Evolutionary conservation across 2,797 vertebrate genomes (phyloP), one percentile per base, ranked within the genome.

Genomic region (Tokudaia muenninki): DNA sequence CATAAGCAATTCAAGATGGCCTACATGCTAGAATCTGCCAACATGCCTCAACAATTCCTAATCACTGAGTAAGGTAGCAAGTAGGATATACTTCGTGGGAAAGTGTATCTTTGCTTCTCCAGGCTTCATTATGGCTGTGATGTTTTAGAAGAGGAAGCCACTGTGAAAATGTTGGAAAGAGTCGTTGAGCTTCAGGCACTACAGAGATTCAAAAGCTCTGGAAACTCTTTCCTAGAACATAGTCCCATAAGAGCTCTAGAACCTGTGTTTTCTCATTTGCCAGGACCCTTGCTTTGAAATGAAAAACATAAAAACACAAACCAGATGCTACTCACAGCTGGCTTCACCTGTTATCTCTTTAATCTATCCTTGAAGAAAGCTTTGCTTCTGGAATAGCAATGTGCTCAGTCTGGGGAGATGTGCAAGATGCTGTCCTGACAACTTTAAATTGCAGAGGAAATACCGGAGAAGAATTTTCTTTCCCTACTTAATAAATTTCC

Each of bases 291-390:
- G 22, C 65, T 91, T 82, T 96, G 59, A 95, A 92, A 92, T 74
- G 80, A 65, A 90, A 86, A 34, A 34, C 34, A n/a, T 7, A 17
- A 59, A 77, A 47, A 16, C 10, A 26, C 44, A 50, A 77, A 92
- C 34, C 95, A 97, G 92, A 97, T 97, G 93, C 79, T 92, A 52
- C 29, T 57, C 96, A 91, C 97, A 97, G 94, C 94, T 67, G 86
- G 37, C 47, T 96, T 98, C 26, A 70, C 83, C 74, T 97, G 95
- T 98, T 96, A 78, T 91, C 90, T 90, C 79, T 87, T 67, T 96
- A 97, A 94, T 81, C 47, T 70, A 87, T 83, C 95, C 96, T 95
- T 77, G 91, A 61, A 97, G 90, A 79, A 80, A 95, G 47, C 44
- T 90, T 52, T 34, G 0, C 75, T 95, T 97, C 87, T 4, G 9